Percentiles rank a stretch among this genome's conserved stretches.
phyloP scores from a whole-genome alignment of 2,797 vertebrate genomes.

The Rhodeus uyekii region DNA sequence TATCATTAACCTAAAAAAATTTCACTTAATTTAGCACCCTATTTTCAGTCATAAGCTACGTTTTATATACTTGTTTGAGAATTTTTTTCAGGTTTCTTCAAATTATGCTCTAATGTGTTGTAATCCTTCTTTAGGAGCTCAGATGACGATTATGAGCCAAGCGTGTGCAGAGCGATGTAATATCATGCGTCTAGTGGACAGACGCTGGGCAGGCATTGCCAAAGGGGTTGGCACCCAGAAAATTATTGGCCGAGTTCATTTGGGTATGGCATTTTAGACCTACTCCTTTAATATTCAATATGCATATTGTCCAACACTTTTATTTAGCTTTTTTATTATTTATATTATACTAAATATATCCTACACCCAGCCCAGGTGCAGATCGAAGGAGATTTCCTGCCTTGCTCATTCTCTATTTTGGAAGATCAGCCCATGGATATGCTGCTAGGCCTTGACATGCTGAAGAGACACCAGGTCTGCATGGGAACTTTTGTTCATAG shows the following conservation, averaged over 20 bases:
- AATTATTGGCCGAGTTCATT: slow-evolving; percentile 96
- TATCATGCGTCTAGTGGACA: slow-evolving; percentile 97
- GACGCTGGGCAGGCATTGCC: slow-evolving; percentile 97
- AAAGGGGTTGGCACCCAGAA: slow-evolving; percentile 99
- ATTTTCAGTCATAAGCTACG: background rate
- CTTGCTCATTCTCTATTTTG: slow-evolving; percentile 97
- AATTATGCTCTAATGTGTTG: background rate
- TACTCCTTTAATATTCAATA: slow-evolving; percentile 3
- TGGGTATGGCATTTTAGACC: slow-evolving; percentile 78
- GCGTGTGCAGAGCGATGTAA: slow-evolving; percentile 97
- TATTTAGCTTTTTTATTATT: background rate
- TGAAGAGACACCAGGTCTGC: slow-evolving; percentile 97
- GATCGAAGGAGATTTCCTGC: slow-evolving; percentile 96
- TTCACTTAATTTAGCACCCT: background rate
- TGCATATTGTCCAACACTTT: background rate
- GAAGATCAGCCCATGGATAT: slow-evolving; percentile 99
- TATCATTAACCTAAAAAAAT: background rate
- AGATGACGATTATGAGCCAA: slow-evolving; percentile 99
- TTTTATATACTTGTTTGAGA: background rate
- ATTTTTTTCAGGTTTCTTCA: background rate
- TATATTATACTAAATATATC: background rate
- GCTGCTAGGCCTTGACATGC: slow-evolving; percentile 97
- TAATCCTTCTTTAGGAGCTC: slow-evolving; percentile 82
- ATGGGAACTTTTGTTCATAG: slow-evolving; percentile 15
- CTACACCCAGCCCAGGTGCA: slow-evolving; percentile 91